These are phyloP conservation scores for Latrodectus geometricus DNA, from an alignment of 1,140 invertebrate genomes.

Conservation along the genomic window DNA sequence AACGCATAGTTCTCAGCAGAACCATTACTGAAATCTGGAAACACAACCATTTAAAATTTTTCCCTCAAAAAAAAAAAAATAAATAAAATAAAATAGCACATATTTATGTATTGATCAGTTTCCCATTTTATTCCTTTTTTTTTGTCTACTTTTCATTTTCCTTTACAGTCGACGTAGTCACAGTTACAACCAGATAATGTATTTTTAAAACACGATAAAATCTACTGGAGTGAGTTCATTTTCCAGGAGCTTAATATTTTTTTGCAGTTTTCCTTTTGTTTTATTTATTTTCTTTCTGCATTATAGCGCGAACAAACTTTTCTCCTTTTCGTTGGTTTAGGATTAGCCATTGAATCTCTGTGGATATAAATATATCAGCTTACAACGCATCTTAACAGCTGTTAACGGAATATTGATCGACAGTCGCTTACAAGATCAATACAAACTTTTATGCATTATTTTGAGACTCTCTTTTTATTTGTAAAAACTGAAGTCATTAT, in stretches of 20 bases:
- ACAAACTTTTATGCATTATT: constrained; percentile 15
- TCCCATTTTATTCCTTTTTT: not conserved
- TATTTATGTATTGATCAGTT: constrained; percentile 21
- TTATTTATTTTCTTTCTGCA: constrained; percentile 34
- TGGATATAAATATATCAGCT: not conserved
- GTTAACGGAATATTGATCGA: constrained; percentile 52
- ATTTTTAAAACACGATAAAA: constrained; percentile 45
- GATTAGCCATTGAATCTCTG: not conserved
- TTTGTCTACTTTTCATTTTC: not conserved
- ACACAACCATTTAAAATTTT: constrained; percentile 36
- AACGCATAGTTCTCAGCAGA: not conserved
- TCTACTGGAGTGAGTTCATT: constrained; percentile 30
- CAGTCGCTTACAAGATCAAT: constrained; percentile 1
- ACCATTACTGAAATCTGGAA: constrained; percentile 31
- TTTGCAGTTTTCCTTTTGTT: constrained; percentile 20
- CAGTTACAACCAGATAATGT: constrained; percentile 18
- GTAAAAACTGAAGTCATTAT: too few relatives aligned
- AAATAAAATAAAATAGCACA: not conserved
- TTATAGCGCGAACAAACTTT: constrained; percentile 23
- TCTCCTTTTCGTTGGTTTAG: not conserved
- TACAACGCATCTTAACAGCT: constrained; percentile 28
- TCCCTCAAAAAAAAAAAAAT: constrained; percentile 11
- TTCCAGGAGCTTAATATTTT: constrained; percentile 36
- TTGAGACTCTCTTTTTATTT: not conserved
- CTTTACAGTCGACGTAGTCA: not conserved